Conservation (phyloP, 2,888 invertebrate species). For the Drosophila kanekoi region DNA sequence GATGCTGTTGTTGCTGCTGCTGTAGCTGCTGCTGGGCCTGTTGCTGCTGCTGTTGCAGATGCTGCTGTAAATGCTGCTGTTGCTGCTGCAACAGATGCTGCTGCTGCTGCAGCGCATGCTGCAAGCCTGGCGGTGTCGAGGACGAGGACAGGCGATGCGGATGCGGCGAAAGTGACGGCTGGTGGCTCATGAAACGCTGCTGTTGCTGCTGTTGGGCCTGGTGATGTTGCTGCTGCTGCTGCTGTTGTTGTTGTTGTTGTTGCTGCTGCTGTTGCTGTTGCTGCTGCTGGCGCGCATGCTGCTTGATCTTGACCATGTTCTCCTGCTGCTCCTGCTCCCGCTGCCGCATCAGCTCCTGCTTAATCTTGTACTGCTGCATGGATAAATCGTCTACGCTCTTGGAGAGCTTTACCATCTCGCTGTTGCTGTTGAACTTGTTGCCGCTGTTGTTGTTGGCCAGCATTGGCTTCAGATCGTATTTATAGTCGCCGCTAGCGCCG, state of each 20-base stretch:
- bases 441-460: conserved; percentile 69
- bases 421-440: conserved; percentile 79
- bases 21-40: conserved; percentile 54
- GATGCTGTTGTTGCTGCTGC: conserved; percentile 68
- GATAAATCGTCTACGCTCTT: conserved; percentile 82
- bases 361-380: conserved; percentile 82
- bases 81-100: conserved; percentile 70
- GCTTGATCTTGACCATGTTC: conserved; percentile 82
- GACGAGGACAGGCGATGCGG: conserved; percentile 72
- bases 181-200: conserved; percentile 72
- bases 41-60: conserved; percentile 70
- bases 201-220: conserved; percentile 73
- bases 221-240: conserved; percentile 55
- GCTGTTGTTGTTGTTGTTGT: conserved; percentile 60
- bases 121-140: conserved; percentile 67
- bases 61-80: conserved; percentile 58
- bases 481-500: conserved; percentile 74
- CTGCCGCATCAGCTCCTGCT: conserved; percentile 80
- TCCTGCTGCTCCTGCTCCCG: conserved; percentile 83
- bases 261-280: conserved; percentile 77
- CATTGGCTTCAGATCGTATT: conserved; percentile 82
- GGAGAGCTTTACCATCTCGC: conserved; percentile 78
- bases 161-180: conserved; percentile 71
- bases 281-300: conserved; percentile 82
- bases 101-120: conserved; percentile 77